Base-by-base conservation (phyloP, 2,113 vertebrate genomes). In the Dipodomys stephensi region DNA sequence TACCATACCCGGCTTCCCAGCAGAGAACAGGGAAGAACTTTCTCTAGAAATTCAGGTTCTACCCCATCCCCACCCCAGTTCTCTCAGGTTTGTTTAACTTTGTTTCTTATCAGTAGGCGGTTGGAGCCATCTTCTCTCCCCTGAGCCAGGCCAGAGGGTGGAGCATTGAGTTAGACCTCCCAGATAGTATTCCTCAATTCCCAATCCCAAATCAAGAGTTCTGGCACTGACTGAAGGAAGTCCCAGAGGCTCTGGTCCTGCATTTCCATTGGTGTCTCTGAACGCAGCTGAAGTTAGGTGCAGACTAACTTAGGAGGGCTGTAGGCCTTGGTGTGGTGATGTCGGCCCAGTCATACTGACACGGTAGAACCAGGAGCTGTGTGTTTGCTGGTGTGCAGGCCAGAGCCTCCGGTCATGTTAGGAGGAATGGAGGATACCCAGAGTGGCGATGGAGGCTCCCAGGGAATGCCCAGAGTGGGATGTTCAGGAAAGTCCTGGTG, bases 31-130 rank as follows among this genome's bases (percentile, higher is more conserved):
- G 39, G 39, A 39, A 39, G 39, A 39, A 39, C 39, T 39, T 39
- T 39, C 39, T 39, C 39, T 39, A 39, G 39, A 39, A 39, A 39
- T 39, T 39, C 39, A 39, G 39, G 5, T 39, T 39, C 39, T 39
- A 39, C 39, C 39, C 39, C 39, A 39, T 5, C 39, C 39, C 39
- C 39, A 39, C 39, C 39, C 39, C 39, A 39, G 39, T 39, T 39
- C 39, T 39, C 39, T 39, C 39, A 39, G 39, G 39, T 39, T 39
- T 39, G 39, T 39, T 39, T 39, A 39, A 39, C 96, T 95, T 64
- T 93, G 80, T 57, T 0, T 93, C 96, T 95, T 92, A 39, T 81
- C 72, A 28, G 53, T 62, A 71, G 90, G 30, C 60, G 46, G 23
- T 88, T 27, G n/a, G 32, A 67, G 91, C 83, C 44, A 28, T 95